A percentile compares a stretch with the other conserved stretches of the same genome.
Conservation (phyloP, 2,888 invertebrate genomes). For the Halictus ligatus region DNA sequence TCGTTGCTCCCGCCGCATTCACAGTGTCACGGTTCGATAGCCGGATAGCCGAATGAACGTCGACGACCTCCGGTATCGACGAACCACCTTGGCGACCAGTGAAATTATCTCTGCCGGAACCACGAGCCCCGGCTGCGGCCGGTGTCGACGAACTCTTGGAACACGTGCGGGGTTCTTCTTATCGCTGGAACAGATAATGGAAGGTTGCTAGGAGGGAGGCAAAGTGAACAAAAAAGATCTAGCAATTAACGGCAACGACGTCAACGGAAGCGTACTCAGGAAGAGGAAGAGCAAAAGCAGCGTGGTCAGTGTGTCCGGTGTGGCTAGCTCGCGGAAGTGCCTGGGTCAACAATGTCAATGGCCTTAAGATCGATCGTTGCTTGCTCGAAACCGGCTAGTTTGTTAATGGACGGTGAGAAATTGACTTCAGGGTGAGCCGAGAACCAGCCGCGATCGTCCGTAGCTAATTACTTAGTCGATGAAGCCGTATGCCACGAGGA, state of each 20-base stretch:
- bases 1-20: not conserved
- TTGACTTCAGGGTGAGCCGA: conserved; percentile 50
- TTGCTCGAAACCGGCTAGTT: conserved; percentile 82
- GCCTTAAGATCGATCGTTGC: conserved; percentile 71
- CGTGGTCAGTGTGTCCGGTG: conserved; percentile 44
- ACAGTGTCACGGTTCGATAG: conserved; percentile 65
- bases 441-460: not conserved
- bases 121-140: conserved; percentile 26
- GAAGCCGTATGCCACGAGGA: not conserved
- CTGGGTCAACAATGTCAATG: conserved; percentile 67
- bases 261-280: not conserved
- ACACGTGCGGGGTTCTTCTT: conserved; percentile 5
- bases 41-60: conserved; percentile 64
- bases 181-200: not conserved
- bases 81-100: conserved; percentile 27
- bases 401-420: conserved; percentile 72
- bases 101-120: conserved; percentile 43
- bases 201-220: not conserved
- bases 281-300: not conserved
- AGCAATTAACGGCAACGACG: conserved; percentile 3
- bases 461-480: conserved; percentile 30
- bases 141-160: conserved; percentile 52
- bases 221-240: not conserved
- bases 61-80: conserved; percentile 56
- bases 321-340: conserved; percentile 57